phyloP scores from a whole-genome alignment of 2,113 vertebrate species.

The Ceyx melanurus region DNA sequence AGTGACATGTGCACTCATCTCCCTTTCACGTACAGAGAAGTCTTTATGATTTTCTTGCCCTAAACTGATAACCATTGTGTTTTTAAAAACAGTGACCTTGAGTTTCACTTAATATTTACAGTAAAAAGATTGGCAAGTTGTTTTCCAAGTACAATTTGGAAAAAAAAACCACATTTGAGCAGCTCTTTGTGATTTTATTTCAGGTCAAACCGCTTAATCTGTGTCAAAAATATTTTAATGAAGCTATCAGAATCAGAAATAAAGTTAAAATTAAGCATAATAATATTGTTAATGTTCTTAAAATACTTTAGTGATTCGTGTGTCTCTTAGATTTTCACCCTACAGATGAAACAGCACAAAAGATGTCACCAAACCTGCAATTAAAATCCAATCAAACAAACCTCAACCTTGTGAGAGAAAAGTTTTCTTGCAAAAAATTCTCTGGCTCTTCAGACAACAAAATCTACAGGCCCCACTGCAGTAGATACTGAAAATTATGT shows the following conservation, averaged over 20 bases:
- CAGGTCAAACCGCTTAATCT: neutral
- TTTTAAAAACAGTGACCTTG: neutral
- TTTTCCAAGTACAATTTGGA: neutral
- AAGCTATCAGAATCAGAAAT: neutral
- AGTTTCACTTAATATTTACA: neutral
- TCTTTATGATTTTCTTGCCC: neutral
- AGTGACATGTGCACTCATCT: neutral
- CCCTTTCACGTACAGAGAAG: neutral
- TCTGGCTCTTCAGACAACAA: neutral
- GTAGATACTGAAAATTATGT: neutral
- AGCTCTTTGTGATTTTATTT: neutral
- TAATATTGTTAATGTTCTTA: neutral
- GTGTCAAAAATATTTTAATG: neutral
- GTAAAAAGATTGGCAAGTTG: neutral
- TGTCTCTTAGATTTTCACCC: neutral
- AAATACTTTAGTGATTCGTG: neutral
- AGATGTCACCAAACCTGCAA: neutral
- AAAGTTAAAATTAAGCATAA: neutral
- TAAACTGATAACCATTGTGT: neutral
- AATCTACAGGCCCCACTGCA: fast-evolving
- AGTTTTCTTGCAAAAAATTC: neutral
- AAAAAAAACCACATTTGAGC: neutral
- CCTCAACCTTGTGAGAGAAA: neutral
- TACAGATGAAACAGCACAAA: neutral
- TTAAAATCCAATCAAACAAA: neutral